phyloP scores from a whole-genome alignment of 2,888 invertebrate species.

The Bombyx huttoni region DNA sequence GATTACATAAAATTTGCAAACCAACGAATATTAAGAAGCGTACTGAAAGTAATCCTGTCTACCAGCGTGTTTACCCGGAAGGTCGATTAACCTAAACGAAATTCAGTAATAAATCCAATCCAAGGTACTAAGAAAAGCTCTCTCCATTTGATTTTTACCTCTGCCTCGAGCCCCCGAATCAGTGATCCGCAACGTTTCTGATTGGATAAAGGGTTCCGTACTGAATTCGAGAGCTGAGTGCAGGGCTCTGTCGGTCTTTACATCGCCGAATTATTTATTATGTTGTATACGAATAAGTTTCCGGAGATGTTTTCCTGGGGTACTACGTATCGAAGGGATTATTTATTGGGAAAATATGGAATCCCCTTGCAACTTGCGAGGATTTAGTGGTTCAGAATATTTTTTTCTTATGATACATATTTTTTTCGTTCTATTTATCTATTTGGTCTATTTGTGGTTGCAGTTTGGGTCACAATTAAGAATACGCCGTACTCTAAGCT shows the following conservation, averaged over 20 bases:
- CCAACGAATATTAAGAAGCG: too few relatives aligned
- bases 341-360: conserved; percentile 6
- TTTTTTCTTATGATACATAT: background rate
- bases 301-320: conserved; percentile 10
- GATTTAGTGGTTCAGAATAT: background rate
- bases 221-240: conserved; percentile 21
- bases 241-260: conserved; percentile 22
- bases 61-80: background rate
- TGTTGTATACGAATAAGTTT: conserved; percentile 11
- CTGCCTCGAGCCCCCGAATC: conserved; percentile 19
- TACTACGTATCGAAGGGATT: conserved; percentile 3
- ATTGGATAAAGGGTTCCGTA: conserved; percentile 53
- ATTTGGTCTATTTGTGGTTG: background rate
- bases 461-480: too few relatives aligned
- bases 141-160: conserved; percentile 34
- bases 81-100: conserved; percentile 3
- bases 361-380: background rate
- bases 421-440: background rate
- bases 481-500: too few relatives aligned
- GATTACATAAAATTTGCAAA: too few relatives aligned
- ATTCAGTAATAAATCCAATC: conserved; percentile 11
- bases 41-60: background rate
- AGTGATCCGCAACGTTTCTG: conserved; percentile 44
- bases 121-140: conserved; percentile 20
- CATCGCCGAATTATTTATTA: conserved; percentile 31